Base-by-base conservation (phyloP, 2,113 vertebrate genomes). In the Pseudorasbora parva region DNA sequence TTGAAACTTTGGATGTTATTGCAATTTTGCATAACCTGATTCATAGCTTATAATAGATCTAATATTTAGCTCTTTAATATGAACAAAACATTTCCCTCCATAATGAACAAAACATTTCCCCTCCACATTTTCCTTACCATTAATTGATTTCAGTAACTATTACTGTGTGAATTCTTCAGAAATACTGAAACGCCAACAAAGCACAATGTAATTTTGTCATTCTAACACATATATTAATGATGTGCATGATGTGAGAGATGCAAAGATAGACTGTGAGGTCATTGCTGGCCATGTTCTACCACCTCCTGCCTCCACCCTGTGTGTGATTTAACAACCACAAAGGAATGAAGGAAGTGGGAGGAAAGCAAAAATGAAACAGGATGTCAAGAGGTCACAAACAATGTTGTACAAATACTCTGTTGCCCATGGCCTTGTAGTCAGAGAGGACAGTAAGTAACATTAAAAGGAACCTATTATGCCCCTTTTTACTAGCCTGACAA, bases 291-390 rank as follows among this genome's bases (percentile, higher is more conserved):
- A 54, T 15, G 33, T 62, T 23, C 64, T 64, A n/a, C 64, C 59
- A 57, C 64, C 62, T 30, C 23, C 30, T 76, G 27, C 66, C 47
- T 84, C 51, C 56, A 83, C 73, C 74, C 66, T 45, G 43, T 25
- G 17, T 51, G 59, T 19, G 17, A 71, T 27, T 51, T n/a, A 68
- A 43, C 81, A 49, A 54, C 81, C 33, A 75, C 66, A 74, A 62
- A 80, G 11, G 33, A 57, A 57, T 0, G 60, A n/a, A 60, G 72
- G 62, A 57, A 30, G 76, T 59, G 10, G 4, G 19, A 74, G 27
- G 54, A 77, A 81, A 69, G 72, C 25, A 60, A 27, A 82, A 81
- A 69, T 4, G 5, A 64, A 49, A 81, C 82, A 82, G 82, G 78
- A 87, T 81, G 43, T 62, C 17, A 10, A 81, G n/a, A 33, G 33